Evolutionary conservation across 2,888 invertebrate genomes (phyloP), one percentile per base, ranked within the genome.

Genomic region (Sepioteuthis lessoniana): DNA sequence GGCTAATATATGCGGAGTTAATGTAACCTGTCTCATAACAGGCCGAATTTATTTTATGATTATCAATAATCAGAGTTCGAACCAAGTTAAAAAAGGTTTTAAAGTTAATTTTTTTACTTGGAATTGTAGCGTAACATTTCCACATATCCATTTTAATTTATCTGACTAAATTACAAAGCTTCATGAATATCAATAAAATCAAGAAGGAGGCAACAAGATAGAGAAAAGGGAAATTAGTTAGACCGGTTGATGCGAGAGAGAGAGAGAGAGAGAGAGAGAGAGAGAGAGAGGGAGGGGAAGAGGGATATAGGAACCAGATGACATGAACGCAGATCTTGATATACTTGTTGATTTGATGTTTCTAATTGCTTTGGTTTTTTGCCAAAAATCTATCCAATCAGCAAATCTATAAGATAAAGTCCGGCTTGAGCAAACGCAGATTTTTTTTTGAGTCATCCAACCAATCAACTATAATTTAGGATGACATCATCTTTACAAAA

Each of bases 211-310:
- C 19, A 90, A 25, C n/a, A 13, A 38, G 21, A 38, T 38, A 90
- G 90, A 90, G 8, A n/a, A 21, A 90, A 0, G 28, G 90, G 31
- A 13, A 42, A 42, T 42, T 42, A n/a, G 42, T 42, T 7, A 7
- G 42, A 42, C 42, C 42, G 42, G 42, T 42, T 7, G 8, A 38
- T 21, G 19, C 3, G 35, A 13, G 31, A 35, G 25, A n/a, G 37
- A 35, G 38, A 90, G 90, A 38, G 37, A 37, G 38, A 90, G 90
- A 90, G 38, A 90, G 90, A 90, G 25, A 90, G 90, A 90, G 90
- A 90, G 90, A 90, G 90, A 90, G 90, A 35, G 90, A 90, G 90
- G 37, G 90, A 25, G 91, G 16, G 13, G 76, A 2, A n/a, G n/a
- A 13, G 3, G 76, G 16, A n/a, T 4, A n/a, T 1, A 7, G 16